Evolutionary conservation across 2,113 vertebrate genomes (phyloP), one percentile per base, ranked within the genome.

Genomic region (Tenrec ecaudatus): DNA sequence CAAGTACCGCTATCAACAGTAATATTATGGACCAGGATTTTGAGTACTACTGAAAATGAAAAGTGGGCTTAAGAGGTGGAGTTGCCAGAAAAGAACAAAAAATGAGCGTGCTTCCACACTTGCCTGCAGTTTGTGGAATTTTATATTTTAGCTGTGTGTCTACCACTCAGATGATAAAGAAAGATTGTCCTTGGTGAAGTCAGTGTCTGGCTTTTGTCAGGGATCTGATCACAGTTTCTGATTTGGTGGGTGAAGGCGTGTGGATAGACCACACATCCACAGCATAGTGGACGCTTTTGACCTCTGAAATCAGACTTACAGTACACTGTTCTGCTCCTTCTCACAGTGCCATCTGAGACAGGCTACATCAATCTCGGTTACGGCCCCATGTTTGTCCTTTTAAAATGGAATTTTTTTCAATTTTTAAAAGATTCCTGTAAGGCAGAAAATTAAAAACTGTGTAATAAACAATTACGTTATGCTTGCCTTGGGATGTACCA

Each of bases 1-100:
- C 1, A 73, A 62, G 71, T 43, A 79, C n/a, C n/a, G n/a, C n/a
- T n/a, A n/a, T n/a, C n/a, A n/a, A n/a, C n/a, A n/a, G n/a, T n/a
- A n/a, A n/a, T n/a, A n/a, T n/a, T n/a, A n/a, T n/a, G n/a, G n/a
- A n/a, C n/a, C n/a, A n/a, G n/a, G n/a, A n/a, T n/a, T 85, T 86
- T 29, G 38, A 33, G 4, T 90, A 84, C 16, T 89, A 14, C 76
- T 75, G 22, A 23, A 79, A 80, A 78, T 22, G 17, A 68, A 83
- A 91, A 80, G 40, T 68, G 0, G 5, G 53, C 60, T 85, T 88
- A 83, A 88, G 89, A 92, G 53, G 80, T 73, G 81, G 14, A 76
- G 5, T 79, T 57, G 3, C 20, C 16, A 82, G 15, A 1, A 53
- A 33, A 68, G 68, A 47, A 53, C 6, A 40, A 66, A 38, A 78